Percentiles rank a stretch among this genome's conserved stretches.
Conservation (phyloP, 2,797 vertebrate species). For the Gorsachius magnificus region DNA sequence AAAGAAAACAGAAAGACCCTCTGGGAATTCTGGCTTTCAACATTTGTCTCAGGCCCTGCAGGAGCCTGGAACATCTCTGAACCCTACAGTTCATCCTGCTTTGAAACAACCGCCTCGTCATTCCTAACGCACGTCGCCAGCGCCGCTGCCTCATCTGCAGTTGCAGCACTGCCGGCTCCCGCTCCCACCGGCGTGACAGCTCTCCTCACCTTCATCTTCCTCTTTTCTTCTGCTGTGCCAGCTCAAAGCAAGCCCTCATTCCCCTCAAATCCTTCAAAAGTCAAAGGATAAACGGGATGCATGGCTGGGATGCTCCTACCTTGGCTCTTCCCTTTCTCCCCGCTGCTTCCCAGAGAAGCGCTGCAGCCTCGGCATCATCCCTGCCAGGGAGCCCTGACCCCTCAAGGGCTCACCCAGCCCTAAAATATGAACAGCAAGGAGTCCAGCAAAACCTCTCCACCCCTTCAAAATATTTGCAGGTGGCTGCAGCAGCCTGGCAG, state of each 20-base stretch:
- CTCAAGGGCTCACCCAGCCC: not conserved
- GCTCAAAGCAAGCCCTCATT: not conserved
- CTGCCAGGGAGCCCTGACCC: not conserved
- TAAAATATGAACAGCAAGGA: rapidly evolving
- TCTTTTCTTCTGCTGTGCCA: not conserved
- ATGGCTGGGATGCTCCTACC: not conserved
- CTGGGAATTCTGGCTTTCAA: slow-evolving; percentile 55
- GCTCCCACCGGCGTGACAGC: not conserved
- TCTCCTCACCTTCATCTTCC: not conserved
- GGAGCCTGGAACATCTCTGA: slow-evolving; percentile 60
- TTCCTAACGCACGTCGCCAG: not conserved
- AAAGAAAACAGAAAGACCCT: slow-evolving; percentile 42
- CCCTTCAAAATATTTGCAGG: not conserved
- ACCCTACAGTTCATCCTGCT: slow-evolving; percentile 29
- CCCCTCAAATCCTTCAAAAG: not conserved
- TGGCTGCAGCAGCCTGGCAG: not conserved
- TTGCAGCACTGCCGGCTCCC: not conserved
- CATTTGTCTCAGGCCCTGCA: slow-evolving; percentile 57
- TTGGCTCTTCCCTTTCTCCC: not conserved
- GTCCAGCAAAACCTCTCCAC: not conserved
- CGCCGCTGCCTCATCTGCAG: slow-evolving; percentile 33
- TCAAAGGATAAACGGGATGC: not conserved
- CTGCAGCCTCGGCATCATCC: not conserved
- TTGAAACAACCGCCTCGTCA: slow-evolving; percentile 16
- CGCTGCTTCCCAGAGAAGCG: rapidly evolving